phyloP scores from a whole-genome alignment of 2,888 invertebrate genomes.

The Parnassius mnemosyne region DNA sequence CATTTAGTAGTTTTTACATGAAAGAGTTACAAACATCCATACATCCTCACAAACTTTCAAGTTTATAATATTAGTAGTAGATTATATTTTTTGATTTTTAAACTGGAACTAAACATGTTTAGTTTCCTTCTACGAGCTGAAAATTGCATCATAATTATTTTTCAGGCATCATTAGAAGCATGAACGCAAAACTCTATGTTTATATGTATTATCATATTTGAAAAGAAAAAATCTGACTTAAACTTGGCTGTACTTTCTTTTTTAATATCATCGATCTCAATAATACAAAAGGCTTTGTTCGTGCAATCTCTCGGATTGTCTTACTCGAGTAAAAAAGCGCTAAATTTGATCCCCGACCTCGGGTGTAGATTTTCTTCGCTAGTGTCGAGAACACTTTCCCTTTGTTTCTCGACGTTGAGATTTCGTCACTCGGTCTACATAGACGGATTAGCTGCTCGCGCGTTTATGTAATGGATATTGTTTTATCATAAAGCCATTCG shows the following conservation, averaged over 20 bases:
- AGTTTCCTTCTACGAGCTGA: too few species aligned
- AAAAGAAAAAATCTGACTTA: not conserved
- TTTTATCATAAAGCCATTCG: not conserved
- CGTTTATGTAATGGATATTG: constrained; percentile 1
- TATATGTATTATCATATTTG: not conserved
- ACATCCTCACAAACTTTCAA: too few species aligned
- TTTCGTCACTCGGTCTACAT: constrained; percentile 7
- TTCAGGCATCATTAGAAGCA: too few species aligned
- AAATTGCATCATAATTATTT: too few species aligned
- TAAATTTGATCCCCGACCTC: constrained; percentile 4
- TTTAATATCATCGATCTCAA: constrained; percentile 1
- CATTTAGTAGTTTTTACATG: too few species aligned
- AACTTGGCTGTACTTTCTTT: not conserved
- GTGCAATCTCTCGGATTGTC: constrained; percentile 13
- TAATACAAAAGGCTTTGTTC: constrained; percentile 17
- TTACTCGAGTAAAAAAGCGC: constrained; percentile 8
- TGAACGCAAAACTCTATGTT: too few species aligned
- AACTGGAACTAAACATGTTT: too few species aligned
- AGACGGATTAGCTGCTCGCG: not conserved
- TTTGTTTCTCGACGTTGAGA: constrained; percentile 4
- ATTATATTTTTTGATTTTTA: too few species aligned
- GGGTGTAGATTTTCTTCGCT: constrained; percentile 13
- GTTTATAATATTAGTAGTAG: too few species aligned
- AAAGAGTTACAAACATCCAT: too few species aligned
- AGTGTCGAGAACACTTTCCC: constrained; percentile 2